phyloP scores from a whole-genome alignment of 2,113 vertebrate species.

The Laticauda colubrina region DNA sequence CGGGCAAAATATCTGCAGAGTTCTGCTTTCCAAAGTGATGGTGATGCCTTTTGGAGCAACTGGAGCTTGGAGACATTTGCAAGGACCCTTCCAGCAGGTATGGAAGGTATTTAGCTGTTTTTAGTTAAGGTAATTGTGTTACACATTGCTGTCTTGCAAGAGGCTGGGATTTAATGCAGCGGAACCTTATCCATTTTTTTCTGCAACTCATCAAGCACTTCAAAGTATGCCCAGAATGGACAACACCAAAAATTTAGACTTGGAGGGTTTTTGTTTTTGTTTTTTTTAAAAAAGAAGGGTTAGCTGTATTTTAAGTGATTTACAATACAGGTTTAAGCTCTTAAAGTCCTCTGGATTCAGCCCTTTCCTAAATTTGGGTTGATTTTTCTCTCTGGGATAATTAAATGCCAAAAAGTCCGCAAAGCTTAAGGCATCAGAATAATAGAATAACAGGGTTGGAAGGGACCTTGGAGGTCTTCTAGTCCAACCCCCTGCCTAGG shows the following conservation, averaged over 20 bases:
- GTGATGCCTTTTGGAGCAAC: slow-evolving; percentile 25
- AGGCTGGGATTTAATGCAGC: background rate
- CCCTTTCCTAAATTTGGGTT: background rate
- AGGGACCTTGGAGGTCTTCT: too few relatives aligned
- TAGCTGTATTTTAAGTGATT: background rate
- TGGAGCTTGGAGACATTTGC: slow-evolving; percentile 28
- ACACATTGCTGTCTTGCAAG: background rate
- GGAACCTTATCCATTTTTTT: background rate
- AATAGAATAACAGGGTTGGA: too few relatives aligned
- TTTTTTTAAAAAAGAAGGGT: background rate
- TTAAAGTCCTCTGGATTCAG: background rate
- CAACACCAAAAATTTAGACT: background rate
- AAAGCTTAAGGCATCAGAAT: background rate
- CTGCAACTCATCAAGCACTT: background rate
- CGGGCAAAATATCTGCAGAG: slow-evolving; percentile 7
- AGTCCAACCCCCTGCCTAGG: too few relatives aligned
- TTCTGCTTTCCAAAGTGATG: background rate
- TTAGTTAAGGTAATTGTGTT: too few relatives aligned
- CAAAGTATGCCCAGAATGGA: background rate
- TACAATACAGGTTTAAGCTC: background rate
- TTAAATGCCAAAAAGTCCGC: background rate
- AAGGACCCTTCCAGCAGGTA: slow-evolving; percentile 25
- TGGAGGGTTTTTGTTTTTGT: background rate
- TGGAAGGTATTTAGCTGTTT: background rate
- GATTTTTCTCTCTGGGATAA: background rate